These are phyloP conservation scores for Cephalotes varians DNA, from an alignment of 2,888 invertebrate species.

Conservation along the genomic window DNA sequence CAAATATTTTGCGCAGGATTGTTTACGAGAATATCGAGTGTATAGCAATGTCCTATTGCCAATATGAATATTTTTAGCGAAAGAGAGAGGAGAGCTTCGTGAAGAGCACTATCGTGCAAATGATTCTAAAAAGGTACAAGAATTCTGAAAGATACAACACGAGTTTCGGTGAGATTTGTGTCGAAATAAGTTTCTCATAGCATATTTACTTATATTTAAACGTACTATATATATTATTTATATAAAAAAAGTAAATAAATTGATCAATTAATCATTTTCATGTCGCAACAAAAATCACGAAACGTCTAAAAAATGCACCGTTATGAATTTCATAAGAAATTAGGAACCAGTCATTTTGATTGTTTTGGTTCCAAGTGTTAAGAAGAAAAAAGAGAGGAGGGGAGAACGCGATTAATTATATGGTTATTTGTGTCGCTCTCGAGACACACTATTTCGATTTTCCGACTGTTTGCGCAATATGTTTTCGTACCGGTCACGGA, in stretches of 20 bases:
- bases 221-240: not conserved
- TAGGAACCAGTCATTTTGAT: not conserved
- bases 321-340: not conserved
- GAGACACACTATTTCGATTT: constrained; percentile 6
- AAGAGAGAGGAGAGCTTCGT: not conserved
- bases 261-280: not conserved
- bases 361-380: not conserved
- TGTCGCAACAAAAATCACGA: not conserved
- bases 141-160: not conserved
- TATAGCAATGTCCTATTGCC: not conserved
- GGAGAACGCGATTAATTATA: not conserved
- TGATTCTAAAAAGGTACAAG: not conserved
- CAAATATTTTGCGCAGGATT: not conserved
- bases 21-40: not conserved
- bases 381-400: not conserved
- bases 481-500: constrained; percentile 26
- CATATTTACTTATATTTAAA: not conserved
- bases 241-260: not conserved
- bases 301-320: not conserved
- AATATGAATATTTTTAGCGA: not conserved
- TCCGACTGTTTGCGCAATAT: constrained; percentile 34
- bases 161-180: not conserved
- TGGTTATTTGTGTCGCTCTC: not conserved
- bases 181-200: not conserved
- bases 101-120: not conserved